Base-by-base conservation (phyloP, 2,888 invertebrate species). In the Gryllus longicercus region DNA sequence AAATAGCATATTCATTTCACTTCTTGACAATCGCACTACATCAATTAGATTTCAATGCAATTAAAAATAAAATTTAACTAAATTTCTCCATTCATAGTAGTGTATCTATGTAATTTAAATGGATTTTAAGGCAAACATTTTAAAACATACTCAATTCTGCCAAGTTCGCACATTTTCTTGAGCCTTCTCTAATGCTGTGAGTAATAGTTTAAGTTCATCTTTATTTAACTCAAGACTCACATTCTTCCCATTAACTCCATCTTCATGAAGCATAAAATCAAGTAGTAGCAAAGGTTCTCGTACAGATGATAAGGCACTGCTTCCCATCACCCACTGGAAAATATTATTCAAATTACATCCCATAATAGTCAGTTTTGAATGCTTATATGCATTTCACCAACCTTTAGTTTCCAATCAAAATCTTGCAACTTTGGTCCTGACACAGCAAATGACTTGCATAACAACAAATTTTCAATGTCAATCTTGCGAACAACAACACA, bases 381-480 rank as follows among this genome's bases (percentile, higher is more conserved):
- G 75, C 11, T 51, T 0, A 14, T 21, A n/a, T n/a, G 77, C 14
- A 25, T 21, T 38, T n/a, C 23, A 18, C 63, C 77, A 83, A 87
- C 87, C 84, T 89, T 89, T 51, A 90, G 82, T 85, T 88, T 88
- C 89, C 90, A 90, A 84, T 90, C 90, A 82, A 89, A 87, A 82
- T 88, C 88, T 74, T 86, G 85, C 16, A 90, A 85, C 2, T 89
- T 85, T 74, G 86, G 84, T 3, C 82, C 82, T 63, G 81, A 81
- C 11, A 78, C 63, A 18, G 78, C 75, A 76, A 77, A 79, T 85
- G 85, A 80, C 83, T 85, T 82, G 86, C 86, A 1, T 87, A 85
- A 82, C 75, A 87, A 81, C 38, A 83, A 82, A 80, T 85, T 84
- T 75, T 84, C 83, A 79, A 88, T 86, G 79, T 87, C 86, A 23